phyloP scores from a whole-genome alignment of 2,888 invertebrate species.

The Cheilosia soror region DNA sequence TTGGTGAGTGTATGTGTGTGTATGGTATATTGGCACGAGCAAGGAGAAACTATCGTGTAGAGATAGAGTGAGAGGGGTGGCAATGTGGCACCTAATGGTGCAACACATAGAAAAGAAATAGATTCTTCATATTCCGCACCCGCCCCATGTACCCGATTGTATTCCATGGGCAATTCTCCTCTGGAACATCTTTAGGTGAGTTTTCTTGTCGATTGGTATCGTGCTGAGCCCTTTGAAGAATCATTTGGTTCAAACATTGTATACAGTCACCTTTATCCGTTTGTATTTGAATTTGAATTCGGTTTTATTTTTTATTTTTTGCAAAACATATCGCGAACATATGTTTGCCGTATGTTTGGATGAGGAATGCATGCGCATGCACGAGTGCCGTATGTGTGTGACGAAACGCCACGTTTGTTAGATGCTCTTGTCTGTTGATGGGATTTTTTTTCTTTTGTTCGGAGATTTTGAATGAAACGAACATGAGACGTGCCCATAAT shows the following conservation, averaged over 20 bases:
- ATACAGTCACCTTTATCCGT: slow-evolving; percentile 9
- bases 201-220: slow-evolving; percentile 51
- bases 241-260: background rate
- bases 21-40: slow-evolving; percentile 27
- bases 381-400: background rate
- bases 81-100: slow-evolving; percentile 56
- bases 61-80: slow-evolving; percentile 59
- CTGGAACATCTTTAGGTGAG: slow-evolving; percentile 19
- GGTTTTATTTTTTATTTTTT: slow-evolving; percentile 8
- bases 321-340: slow-evolving; percentile 69
- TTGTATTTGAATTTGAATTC: slow-evolving; percentile 32
- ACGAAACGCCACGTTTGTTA: slow-evolving; percentile 50
- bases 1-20: slow-evolving; percentile 7
- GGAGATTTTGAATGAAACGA: slow-evolving; percentile 32
- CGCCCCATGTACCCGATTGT: slow-evolving; percentile 40
- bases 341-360: slow-evolving; percentile 67
- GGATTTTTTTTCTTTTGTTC: slow-evolving; percentile 18
- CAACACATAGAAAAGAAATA: slow-evolving; percentile 43
- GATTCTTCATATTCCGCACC: slow-evolving; percentile 1
- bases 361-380: slow-evolving; percentile 19
- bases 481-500: slow-evolving; percentile 37
- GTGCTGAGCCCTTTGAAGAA: slow-evolving; percentile 44
- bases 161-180: slow-evolving; percentile 53
- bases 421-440: slow-evolving; percentile 45
- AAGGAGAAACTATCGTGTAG: slow-evolving; percentile 17